Evolutionary conservation across 2,113 vertebrate genomes (phyloP).

Genomic region (Sinocyclocheilus anophthalmus): DNA sequence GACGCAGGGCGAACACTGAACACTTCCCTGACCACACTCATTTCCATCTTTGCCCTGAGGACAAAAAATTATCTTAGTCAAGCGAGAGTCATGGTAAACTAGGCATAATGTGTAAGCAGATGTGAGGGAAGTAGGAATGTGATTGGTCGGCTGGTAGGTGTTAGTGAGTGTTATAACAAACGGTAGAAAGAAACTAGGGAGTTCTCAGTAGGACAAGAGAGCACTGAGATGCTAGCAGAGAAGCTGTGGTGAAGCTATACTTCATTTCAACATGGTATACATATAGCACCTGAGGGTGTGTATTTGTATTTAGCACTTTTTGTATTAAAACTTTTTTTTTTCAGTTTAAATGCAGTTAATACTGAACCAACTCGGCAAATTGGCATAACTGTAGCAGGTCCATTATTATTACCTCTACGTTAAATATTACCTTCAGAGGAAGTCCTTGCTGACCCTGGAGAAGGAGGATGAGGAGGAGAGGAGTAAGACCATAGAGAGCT

Average conservation of each 20-base stretch:
- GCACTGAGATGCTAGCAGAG: background rate
- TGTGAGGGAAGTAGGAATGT: too few species aligned
- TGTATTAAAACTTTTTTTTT: background rate
- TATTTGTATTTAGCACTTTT: background rate
- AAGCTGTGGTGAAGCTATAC: slow-evolving; percentile 5
- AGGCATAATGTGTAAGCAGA: too few species aligned
- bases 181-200: too few species aligned
- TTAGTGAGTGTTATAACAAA: too few species aligned
- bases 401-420: background rate
- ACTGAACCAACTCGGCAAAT: background rate
- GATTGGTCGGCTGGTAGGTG: too few species aligned
- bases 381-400: background rate
- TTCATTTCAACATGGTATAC: too few species aligned
- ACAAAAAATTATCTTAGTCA: background rate
- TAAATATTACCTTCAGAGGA: slow-evolving; percentile 76
- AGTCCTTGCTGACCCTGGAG: slow-evolving; percentile 81
- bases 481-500: slow-evolving; percentile 83
- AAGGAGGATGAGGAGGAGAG: slow-evolving; percentile 86
- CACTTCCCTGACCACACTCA: background rate
- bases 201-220: background rate
- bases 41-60: background rate
- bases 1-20: too few species aligned
- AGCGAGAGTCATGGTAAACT: background rate
- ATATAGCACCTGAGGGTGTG: background rate
- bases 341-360: background rate